Evolutionary conservation across 1,140 invertebrate genomes (phyloP).

Genomic region (Nautilus pompilius): DNA sequence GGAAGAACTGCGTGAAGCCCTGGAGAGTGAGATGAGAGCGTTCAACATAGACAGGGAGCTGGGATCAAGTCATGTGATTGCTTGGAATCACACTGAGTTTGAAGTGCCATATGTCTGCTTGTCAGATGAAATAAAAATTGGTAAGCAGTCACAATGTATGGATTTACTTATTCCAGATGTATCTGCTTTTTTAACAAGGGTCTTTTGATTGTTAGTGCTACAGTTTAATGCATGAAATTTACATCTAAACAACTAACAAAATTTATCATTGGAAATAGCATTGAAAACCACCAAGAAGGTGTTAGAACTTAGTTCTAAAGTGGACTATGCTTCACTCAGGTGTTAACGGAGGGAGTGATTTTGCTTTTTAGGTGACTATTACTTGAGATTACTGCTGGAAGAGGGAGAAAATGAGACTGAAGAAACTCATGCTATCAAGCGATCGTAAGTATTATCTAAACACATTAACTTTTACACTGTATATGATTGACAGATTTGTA

Average conservation of each 20-base stretch:
- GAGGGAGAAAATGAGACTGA: slow-evolving; percentile 68
- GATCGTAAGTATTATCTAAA: slow-evolving; percentile 79
- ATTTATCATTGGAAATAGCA: too few relatives aligned
- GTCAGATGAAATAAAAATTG: slow-evolving; percentile 95
- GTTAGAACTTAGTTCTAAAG: too few relatives aligned
- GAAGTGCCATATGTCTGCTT: slow-evolving; percentile 87
- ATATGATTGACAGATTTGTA: too few relatives aligned
- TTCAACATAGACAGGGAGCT: slow-evolving; percentile 90
- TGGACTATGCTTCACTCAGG: too few relatives aligned
- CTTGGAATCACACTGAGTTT: slow-evolving; percentile 97
- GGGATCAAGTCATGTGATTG: slow-evolving; percentile 57
- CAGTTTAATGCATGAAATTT: too few relatives aligned
- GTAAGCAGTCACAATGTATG: slow-evolving; percentile 20
- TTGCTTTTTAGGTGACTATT: slow-evolving; percentile 81
- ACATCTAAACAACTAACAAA: too few relatives aligned
- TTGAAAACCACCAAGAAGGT: too few relatives aligned
- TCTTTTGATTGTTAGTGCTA: too few relatives aligned
- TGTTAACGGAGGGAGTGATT: too few relatives aligned
- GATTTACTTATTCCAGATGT: too few relatives aligned
- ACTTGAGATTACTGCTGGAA: slow-evolving; percentile 88
- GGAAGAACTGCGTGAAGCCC: slow-evolving; percentile 86
- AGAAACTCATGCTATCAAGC: slow-evolving; percentile 80
- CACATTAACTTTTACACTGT: too few relatives aligned
- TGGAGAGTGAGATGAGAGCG: slow-evolving; percentile 90
- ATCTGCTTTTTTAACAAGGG: too few relatives aligned